phyloP scores from a whole-genome alignment of 2,113 vertebrate genomes.

The Scomber colias region DNA sequence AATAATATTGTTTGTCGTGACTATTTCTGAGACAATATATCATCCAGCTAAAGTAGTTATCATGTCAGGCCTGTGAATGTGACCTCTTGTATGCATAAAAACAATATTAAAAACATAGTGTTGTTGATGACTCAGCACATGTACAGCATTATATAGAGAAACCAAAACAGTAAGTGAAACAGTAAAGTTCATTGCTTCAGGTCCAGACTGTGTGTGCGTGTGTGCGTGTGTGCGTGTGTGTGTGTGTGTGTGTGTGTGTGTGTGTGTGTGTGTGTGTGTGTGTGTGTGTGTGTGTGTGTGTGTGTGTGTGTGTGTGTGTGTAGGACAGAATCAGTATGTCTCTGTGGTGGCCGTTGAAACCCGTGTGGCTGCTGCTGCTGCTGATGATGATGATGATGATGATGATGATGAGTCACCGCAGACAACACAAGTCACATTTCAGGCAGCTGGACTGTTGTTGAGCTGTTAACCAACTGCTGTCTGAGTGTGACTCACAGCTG shows the following conservation, averaged over 20 bases:
- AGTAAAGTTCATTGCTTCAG: no score
- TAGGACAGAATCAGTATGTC: not conserved
- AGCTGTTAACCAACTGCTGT: not conserved
- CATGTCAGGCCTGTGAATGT: no score
- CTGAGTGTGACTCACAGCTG: not conserved
- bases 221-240: not conserved
- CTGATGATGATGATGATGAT: no score
- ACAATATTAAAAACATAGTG: no score
- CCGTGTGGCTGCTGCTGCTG: not conserved
- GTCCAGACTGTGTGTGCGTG: not conserved
- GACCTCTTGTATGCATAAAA: no score
- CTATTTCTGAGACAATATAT: no score
- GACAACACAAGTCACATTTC: constrained; percentile 1
- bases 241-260: not conserved
- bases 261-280: not conserved
- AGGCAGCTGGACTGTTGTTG: constrained; percentile 5
- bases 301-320: not conserved
- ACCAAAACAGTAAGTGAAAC: no score
- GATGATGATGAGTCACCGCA: constrained; percentile 9
- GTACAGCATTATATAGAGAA: no score
- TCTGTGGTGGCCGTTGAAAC: not conserved
- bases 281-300: not conserved
- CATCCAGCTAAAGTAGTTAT: no score
- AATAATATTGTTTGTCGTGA: no score
- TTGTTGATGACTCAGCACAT: no score